A percentile compares a stretch with the other conserved stretches of the same genome.
These are phyloP conservation scores for Lagodon rhomboides DNA, from an alignment of 2,797 vertebrate genomes.

Conservation along the genomic window DNA sequence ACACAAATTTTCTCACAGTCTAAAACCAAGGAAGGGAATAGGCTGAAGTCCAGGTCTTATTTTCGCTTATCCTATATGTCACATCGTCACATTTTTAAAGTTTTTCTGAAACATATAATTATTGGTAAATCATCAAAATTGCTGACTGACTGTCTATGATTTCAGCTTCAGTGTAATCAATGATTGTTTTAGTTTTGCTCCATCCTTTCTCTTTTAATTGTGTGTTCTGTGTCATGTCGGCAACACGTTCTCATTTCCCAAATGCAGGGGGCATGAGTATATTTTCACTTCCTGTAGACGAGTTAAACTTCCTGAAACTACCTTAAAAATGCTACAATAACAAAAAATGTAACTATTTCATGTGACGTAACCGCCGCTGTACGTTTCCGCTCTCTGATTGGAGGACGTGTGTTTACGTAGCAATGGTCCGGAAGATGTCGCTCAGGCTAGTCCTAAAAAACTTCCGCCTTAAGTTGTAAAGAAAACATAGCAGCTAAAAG, in stretches of 20 bases:
- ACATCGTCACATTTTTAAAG: too few species aligned
- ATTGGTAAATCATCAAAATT: neutral
- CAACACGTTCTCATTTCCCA: too few species aligned
- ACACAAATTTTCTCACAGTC: too few species aligned
- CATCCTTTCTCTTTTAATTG: neutral
- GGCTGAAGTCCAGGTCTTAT: too few species aligned
- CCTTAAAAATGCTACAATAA: neutral
- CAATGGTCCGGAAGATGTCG: slow-evolving; percentile 81
- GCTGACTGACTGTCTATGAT: neutral
- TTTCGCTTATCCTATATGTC: neutral
- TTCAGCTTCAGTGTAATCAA: neutral
- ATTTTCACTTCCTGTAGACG: neutral
- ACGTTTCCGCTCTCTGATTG: slow-evolving; percentile 65
- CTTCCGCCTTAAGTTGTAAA: slow-evolving; percentile 88
- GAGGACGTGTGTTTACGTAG: slow-evolving; percentile 63
- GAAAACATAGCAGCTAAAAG: slow-evolving; percentile 83
- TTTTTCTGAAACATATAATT: too few species aligned
- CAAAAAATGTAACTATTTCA: neutral
- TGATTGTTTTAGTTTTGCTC: neutral
- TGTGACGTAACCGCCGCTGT: slow-evolving; percentile 37
- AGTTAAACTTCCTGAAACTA: neutral
- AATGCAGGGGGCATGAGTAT: too few species aligned
- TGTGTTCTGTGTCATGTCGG: neutral
- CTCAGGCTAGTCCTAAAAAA: slow-evolving; percentile 81
- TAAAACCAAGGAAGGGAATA: too few species aligned